A percentile compares a stretch with the other conserved stretches of the same genome.
These are phyloP conservation scores for Myotis planiceps DNA, from an alignment of 2,797 vertebrate species.

Conservation along the genomic window DNA sequence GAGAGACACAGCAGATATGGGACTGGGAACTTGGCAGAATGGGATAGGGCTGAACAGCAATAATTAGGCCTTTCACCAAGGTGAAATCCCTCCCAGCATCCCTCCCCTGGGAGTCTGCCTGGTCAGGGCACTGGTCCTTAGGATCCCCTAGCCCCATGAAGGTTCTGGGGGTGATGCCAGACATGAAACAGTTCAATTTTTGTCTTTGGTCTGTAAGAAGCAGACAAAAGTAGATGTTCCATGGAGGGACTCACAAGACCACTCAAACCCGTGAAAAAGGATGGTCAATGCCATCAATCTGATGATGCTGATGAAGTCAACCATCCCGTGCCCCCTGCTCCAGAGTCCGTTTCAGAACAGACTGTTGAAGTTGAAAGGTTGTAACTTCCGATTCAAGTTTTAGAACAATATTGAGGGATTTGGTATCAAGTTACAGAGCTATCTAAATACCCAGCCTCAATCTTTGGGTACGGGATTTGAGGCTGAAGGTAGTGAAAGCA, in stretches of 20 bases:
- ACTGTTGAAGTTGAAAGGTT: neutral
- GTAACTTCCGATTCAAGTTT: neutral
- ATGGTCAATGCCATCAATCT: rapidly evolving
- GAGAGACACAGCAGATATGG: neutral
- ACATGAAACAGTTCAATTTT: neutral
- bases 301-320: neutral
- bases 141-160: rapidly evolving
- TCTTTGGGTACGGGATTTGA: neutral
- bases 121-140: neutral
- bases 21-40: neutral
- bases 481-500: neutral
- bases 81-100: neutral
- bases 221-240: neutral
- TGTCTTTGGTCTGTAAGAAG: neutral
- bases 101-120: neutral
- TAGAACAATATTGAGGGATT: neutral
- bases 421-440: neutral
- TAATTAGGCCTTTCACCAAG: neutral
- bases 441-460: neutral
- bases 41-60: neutral
- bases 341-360: neutral
- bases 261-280: neutral
- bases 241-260: neutral
- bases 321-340: neutral
- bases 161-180: neutral